These are phyloP conservation scores for Thalassarche chlororhynchos DNA, from an alignment of 2,113 vertebrate genomes.

Conservation along the genomic window DNA sequence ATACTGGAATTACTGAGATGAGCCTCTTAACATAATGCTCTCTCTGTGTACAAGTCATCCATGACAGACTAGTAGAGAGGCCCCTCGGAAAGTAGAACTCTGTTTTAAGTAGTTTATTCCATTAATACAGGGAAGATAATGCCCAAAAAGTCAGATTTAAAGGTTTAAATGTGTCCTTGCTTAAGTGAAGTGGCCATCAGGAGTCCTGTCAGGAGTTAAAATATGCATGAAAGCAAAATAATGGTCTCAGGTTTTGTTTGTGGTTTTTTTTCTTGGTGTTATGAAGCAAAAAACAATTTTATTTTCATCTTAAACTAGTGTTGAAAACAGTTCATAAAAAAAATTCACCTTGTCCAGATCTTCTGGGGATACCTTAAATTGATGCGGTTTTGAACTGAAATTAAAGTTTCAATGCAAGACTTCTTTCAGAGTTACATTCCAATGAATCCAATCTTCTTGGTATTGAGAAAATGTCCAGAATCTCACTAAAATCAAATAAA, in stretches of 20 bases:
- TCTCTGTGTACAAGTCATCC: neutral
- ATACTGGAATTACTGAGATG: neutral
- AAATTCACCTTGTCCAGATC: neutral
- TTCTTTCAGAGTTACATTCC: conserved; percentile 25
- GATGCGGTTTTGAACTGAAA: neutral
- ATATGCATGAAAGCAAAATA: neutral
- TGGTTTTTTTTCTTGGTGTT: neutral
- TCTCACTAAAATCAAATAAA: conserved; percentile 65
- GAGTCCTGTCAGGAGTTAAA: neutral
- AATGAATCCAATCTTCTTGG: neutral
- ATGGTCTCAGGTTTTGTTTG: neutral
- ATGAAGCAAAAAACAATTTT: neutral
- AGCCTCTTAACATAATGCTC: neutral
- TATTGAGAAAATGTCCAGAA: conserved; percentile 39
- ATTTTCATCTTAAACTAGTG: neutral
- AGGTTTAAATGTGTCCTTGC: neutral
- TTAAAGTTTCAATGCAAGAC: neutral
- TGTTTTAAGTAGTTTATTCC: conserved; percentile 4
- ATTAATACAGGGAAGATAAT: neutral
- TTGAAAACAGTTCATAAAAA: neutral
- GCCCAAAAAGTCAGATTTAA: neutral
- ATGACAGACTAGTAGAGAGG: neutral
- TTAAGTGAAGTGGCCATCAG: neutral
- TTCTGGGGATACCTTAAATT: neutral
- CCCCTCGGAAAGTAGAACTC: neutral